A percentile compares a stretch with the other conserved stretches of the same genome.
Conservation (phyloP, 1,140 invertebrate species). For the Pseudomyrmex concolor region DNA sequence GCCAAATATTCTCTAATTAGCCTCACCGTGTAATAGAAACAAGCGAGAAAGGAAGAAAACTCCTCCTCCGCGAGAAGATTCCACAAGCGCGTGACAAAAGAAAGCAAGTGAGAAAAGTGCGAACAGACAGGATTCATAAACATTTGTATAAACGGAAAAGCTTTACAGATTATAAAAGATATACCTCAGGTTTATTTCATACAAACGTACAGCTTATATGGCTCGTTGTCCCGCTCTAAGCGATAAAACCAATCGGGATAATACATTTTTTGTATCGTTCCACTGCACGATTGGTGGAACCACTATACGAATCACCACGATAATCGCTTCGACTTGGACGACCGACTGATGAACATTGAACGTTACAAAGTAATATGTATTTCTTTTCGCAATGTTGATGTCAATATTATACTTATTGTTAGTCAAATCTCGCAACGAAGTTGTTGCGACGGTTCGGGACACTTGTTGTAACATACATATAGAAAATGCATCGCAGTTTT, state of each 20-base stretch:
- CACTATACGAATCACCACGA: neutral
- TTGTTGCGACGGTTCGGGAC: constrained; percentile 54
- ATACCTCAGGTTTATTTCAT: constrained; percentile 72
- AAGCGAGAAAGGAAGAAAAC: neutral
- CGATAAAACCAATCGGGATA: neutral
- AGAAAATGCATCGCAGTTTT: constrained; percentile 48
- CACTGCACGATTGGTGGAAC: neutral
- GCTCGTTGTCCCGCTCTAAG: constrained; percentile 52
- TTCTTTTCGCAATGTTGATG: constrained; percentile 59
- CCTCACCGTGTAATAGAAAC: constrained; percentile 27
- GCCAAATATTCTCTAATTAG: constrained; percentile 68
- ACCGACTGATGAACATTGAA: constrained; percentile 59
- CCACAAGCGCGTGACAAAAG: constrained; percentile 4
- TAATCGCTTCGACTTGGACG: constrained; percentile 48
- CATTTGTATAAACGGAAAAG: constrained; percentile 64
- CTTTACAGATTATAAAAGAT: constrained; percentile 70
- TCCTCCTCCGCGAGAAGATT: neutral
- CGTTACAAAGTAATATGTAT: constrained; percentile 63
- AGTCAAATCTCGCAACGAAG: constrained; percentile 52
- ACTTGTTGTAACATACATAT: constrained; percentile 57
- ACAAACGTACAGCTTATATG: constrained; percentile 31
- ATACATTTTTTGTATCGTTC: neutral
- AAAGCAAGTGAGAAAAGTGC: neutral
- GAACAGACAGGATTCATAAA: neutral
- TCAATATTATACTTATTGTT: constrained; percentile 70